A percentile compares a stretch with the other conserved stretches of the same genome.
These are phyloP conservation scores for Cephus pygmeus DNA, from an alignment of 2,888 invertebrate genomes.

Conservation along the genomic window DNA sequence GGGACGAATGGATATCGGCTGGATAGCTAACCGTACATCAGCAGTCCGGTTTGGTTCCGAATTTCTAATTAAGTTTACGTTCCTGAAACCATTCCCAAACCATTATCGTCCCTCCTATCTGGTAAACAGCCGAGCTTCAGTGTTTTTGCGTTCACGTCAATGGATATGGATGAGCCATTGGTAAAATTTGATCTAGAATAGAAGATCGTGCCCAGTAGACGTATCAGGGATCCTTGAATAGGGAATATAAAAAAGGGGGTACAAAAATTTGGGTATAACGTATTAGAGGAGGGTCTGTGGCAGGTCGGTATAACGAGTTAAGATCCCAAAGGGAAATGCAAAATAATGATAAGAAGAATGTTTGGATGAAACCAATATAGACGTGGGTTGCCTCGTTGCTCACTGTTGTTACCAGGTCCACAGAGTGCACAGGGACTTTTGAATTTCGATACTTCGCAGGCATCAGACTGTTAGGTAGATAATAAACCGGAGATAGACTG, in stretches of 20 bases:
- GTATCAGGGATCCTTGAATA: not conserved
- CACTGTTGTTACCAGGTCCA: not conserved
- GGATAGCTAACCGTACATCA: constrained; percentile 12
- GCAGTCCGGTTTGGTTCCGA: constrained; percentile 22
- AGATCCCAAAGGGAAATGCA: not conserved
- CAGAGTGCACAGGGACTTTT: not conserved
- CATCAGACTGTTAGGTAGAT: not conserved
- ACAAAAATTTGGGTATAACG: not conserved
- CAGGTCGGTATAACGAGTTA: not conserved
- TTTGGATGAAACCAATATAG: not conserved
- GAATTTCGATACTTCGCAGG: constrained; percentile 43
- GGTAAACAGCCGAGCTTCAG: not conserved
- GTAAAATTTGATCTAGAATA: not conserved
- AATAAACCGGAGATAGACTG: constrained; percentile 15
- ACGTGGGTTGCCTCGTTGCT: not conserved
- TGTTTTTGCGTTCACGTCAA: not conserved
- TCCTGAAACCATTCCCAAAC: not conserved
- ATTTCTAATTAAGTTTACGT: constrained; percentile 32
- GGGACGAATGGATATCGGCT: not conserved
- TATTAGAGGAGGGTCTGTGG: not conserved
- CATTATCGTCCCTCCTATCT: not conserved
- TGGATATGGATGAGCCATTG: not conserved
- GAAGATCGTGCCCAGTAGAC: not conserved
- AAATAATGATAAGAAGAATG: not conserved
- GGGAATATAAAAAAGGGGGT: not conserved